Base-by-base conservation (phyloP, 2,113 vertebrate species). In the Talpa occidentalis region DNA sequence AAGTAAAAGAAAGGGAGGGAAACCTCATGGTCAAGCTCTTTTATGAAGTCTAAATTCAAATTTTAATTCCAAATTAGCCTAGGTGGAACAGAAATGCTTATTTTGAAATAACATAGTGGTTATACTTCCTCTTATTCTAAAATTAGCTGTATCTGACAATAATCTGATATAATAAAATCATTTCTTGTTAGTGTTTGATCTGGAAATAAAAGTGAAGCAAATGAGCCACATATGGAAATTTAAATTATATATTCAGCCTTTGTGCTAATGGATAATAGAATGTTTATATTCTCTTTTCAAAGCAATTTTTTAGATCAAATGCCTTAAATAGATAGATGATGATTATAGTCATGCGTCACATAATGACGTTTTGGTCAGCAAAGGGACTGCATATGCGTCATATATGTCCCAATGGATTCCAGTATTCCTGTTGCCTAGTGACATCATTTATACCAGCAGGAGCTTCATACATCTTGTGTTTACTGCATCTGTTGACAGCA, bases 151-250 rank as follows among this genome's bases (percentile, higher is more conserved):
- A 44, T 84, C 93, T 17, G 42, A 12, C 81, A 88, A 80, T 5
- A 73, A 0, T 69, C 42, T 85, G 40, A 84, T 30, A 93, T 42
- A 76, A 86, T 60, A 90, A 81, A 79, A 54, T 82, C 52, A 0
- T 82, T 94, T 83, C 42, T 90, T 91, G 1, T 79, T 82, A 52
- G 26, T 67, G 47, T 40, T 73, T 95, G 22, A 87, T 95, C 32
- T 60, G 37, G 17, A 94, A 92, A 73, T 79, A 79, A 90, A 93
- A 92, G 49, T 47, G 76, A 74, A 26, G 73, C 72, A 64, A 5
- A 64, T 80, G 67, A 70, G 14, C 59, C 82, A 74, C 64, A 35
- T 76, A n/a, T 66, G 30, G 4, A 93, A 90, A 80, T 88, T 84
- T 91, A 60, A 89, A 49, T 52, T 89, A 91, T 60, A 22, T 79